Conservation (phyloP, 2,888 invertebrate genomes). For the Ceraclea dissimilis region DNA sequence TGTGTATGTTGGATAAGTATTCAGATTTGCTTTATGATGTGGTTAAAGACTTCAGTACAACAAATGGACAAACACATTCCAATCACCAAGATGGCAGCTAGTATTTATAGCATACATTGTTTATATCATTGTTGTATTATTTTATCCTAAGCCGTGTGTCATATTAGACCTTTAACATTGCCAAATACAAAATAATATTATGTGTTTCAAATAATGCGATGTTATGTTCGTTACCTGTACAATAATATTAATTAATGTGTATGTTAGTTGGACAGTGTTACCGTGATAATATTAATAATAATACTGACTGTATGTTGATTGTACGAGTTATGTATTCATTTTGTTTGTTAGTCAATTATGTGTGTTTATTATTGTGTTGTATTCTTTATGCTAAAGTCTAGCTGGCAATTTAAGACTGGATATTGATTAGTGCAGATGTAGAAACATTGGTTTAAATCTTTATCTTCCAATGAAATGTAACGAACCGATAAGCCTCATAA, state of each 20-base stretch:
- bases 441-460: too few relatives aligned
- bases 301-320: background rate
- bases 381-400: too few relatives aligned
- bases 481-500: too few relatives aligned
- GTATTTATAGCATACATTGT: constrained; percentile 8
- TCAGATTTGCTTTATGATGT: constrained; percentile 52
- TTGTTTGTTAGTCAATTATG: background rate
- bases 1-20: constrained; percentile 55
- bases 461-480: too few relatives aligned
- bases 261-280: background rate
- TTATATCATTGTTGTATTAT: background rate
- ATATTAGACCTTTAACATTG: constrained; percentile 9
- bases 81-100: constrained; percentile 16
- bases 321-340: too few relatives aligned
- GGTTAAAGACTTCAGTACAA: constrained; percentile 37
- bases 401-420: background rate
- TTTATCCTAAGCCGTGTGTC: constrained; percentile 7
- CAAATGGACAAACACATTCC: constrained; percentile 11
- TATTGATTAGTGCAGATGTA: background rate
- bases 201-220: background rate
- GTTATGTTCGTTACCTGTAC: constrained; percentile 3
- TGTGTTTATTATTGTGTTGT: background rate
- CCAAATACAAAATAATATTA: background rate
- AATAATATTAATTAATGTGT: background rate
- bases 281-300: background rate